Base-by-base conservation (phyloP, 2,113 vertebrate species). In the Psettodes erumei region DNA sequence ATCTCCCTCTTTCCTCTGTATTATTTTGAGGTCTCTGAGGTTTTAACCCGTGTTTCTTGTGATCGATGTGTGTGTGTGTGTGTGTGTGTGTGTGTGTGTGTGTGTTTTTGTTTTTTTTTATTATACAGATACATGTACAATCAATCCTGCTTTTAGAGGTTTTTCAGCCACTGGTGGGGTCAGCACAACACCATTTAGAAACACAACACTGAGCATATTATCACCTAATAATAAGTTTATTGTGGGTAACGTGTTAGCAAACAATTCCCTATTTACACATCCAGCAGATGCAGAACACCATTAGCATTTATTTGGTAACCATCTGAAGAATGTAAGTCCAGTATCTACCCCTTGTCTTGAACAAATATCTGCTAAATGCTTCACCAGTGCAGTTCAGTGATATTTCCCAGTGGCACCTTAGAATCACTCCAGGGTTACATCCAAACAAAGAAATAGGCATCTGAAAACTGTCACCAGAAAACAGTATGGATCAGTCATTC, bases 121-220 rank as follows among this genome's bases (percentile, higher is more conserved):
- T n/a, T n/a, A n/a, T n/a, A n/a, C n/a, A n/a, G n/a, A n/a, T n/a
- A n/a, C n/a, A n/a, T n/a, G n/a, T n/a, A n/a, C 13, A 27, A 51
- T 55, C 27, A 19, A 35, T 16, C 30, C 43, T 37, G 18, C 23
- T 50, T 40, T 40, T 16, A 30, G 10, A 40, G 1, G 0, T 30
- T 25, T 63, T 56, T 9, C 33, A 28, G 43, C 37, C 58, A 69
- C 58, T 35, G 18, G 47, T 8, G 28, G 62, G 58, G 42, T 8
- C 25, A 63, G 19, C 4, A 10, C 50, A 77, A 18, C 7, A 62
- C n/a, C n/a, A 55, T 21, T 19, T 50, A 10, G 13, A 23, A 38
- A 43, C 54, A 40, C 67, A 65, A 25, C 71, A 64, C 28, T 47
- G 51, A 68, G n/a, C 21, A n/a, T 42, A 33, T 23, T 48, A 67